Base-by-base conservation (phyloP, 2,888 invertebrate species). In the Eubasilissa splendida region DNA sequence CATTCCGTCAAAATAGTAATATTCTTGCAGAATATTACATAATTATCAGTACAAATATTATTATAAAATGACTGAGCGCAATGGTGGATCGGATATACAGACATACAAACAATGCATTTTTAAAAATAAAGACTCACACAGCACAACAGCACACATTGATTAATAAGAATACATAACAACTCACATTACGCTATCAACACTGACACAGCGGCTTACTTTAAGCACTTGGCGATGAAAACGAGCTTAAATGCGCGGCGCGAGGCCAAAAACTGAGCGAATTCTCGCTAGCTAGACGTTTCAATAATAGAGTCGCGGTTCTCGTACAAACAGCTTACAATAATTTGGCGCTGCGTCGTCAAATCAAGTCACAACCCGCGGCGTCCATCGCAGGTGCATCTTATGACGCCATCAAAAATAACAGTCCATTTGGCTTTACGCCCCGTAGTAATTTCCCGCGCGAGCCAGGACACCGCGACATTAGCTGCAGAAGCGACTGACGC, bases 301-400 rank as follows among this genome's bases (percentile, higher is more conserved):
- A 54, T 73, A 73, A 73, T 73, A 56, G 58, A 73, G 58, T 73
- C 71, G 56, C 54, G n/a, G 71, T n/a, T 54, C 54, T 71, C 33
- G 56, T 42, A 22, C 54, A 56, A 58, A 79, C 54, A 74, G n/a
- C 66, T 75, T 79, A 68, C 76, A 68, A 80, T 76, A 80, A 76
- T 80, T 70, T 33, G 33, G 54, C 31, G 42, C 53, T 56, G 77
- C 75, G 79, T 76, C 79, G 74, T 82, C 70, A 80, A 80, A 80
- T 73, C 80, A 77, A 82, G 80, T 68, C 77, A 79, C 75, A 70
- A 71, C 59, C 66, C 76, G 33, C 53, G 53, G 74, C 70, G 80
- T 78, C 80, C 83, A 79, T 77, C 78, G 82, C 83, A 83, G 83
- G 83, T 83, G 83, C 83, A 80, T 79, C 81, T 82, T 77, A 83